A percentile compares a stretch with the other conserved stretches of the same genome.
phyloP scores from a whole-genome alignment of 2,888 invertebrate genomes.

The Seladonia tumulorum region DNA sequence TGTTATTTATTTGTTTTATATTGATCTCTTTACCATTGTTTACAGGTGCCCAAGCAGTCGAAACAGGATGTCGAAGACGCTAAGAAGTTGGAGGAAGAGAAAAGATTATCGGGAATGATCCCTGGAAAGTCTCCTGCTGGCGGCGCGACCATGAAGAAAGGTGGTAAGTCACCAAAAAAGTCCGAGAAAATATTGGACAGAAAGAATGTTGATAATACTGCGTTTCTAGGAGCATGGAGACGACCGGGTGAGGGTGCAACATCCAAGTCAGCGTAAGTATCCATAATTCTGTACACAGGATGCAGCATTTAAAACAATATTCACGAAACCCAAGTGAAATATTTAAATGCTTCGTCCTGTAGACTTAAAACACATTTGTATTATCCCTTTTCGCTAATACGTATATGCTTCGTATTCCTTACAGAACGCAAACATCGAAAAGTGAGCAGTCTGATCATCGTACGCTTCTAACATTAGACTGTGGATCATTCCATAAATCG shows the following conservation, averaged over 20 bases:
- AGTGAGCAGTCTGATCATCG: conserved; percentile 36
- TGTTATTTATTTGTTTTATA: not conserved
- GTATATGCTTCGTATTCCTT: conserved; percentile 17
- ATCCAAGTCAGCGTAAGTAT: conserved; percentile 57
- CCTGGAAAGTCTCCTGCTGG: conserved; percentile 42
- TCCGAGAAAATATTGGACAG: not conserved
- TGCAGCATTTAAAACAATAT: not conserved
- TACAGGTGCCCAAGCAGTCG: conserved; percentile 57
- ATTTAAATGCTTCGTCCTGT: not conserved
- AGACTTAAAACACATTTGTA: not conserved
- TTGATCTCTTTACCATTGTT: not conserved
- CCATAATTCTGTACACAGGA: not conserved
- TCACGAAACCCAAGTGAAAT: not conserved
- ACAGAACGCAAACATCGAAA: conserved; percentile 58
- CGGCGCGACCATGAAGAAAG: conserved; percentile 54
- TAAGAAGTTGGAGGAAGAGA: conserved; percentile 81
- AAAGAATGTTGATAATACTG: not conserved
- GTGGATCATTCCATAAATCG: not conserved
- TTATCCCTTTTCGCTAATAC: conserved; percentile 1
- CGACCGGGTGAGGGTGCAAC: conserved; percentile 36
- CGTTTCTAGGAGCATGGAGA: conserved; percentile 46
- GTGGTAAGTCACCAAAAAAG: conserved; percentile 19
- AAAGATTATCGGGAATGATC: conserved; percentile 69
- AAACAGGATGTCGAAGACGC: conserved; percentile 77
- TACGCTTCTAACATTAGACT: not conserved